Evolutionary conservation across 1,140 invertebrate species (phyloP).

Genomic region (Cherax destructor): DNA sequence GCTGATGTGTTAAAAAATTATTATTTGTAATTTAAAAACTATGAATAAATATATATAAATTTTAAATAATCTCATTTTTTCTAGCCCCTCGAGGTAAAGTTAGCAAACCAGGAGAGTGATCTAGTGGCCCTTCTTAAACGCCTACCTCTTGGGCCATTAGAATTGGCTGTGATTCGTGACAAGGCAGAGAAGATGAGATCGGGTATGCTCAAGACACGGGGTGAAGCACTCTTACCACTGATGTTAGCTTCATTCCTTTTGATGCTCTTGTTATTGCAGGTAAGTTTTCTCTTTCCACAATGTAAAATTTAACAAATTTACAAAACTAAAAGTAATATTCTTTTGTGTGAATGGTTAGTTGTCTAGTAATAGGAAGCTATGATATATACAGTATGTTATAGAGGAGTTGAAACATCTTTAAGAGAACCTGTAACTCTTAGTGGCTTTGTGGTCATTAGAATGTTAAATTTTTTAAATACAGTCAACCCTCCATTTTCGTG

Average conservation of each 20-base stretch:
- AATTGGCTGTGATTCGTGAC: constrained; percentile 88
- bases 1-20: too few species aligned
- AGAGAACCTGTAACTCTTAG: too few species aligned
- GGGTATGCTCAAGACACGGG: constrained; percentile 88
- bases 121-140: constrained; percentile 91
- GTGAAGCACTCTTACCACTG: constrained; percentile 93
- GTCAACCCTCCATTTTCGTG: too few species aligned
- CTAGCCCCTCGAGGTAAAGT: constrained; percentile 80
- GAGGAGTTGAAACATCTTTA: too few species aligned
- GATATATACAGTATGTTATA: too few species aligned
- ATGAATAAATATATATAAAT: not conserved
- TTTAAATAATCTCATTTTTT: not conserved
- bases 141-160: constrained; percentile 88
- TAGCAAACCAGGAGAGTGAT: constrained; percentile 97
- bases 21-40: not conserved
- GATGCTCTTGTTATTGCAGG: constrained; percentile 89
- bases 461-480: too few species aligned
- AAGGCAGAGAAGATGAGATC: constrained; percentile 90
- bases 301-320: not conserved
- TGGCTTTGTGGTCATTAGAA: too few species aligned
- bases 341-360: too few species aligned
- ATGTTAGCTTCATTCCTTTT: constrained; percentile 94
- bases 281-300: constrained; percentile 10
- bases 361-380: too few species aligned
- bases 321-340: too few species aligned